phyloP scores from a whole-genome alignment of 2,888 invertebrate genomes.

The Aelia acuminata region DNA sequence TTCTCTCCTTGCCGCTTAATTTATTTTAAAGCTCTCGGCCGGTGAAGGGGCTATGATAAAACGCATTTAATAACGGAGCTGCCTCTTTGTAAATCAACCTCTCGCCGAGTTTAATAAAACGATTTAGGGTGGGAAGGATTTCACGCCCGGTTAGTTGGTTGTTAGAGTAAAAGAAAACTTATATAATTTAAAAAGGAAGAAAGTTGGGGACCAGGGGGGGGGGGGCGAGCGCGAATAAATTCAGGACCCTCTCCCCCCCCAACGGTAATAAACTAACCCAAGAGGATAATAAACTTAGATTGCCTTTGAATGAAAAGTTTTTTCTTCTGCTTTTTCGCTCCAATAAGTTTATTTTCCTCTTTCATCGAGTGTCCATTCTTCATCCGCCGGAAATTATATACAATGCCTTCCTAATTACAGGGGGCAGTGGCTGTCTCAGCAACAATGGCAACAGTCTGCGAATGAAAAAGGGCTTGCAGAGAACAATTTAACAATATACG shows the following conservation, averaged over 20 bases:
- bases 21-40: background rate
- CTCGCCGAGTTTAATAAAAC: constrained; percentile 10
- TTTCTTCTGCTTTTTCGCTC: constrained; percentile 19
- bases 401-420: background rate
- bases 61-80: background rate
- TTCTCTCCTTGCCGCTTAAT: background rate
- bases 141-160: constrained; percentile 26
- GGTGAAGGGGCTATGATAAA: background rate
- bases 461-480: background rate
- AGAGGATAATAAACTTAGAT: constrained; percentile 60
- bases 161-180: constrained; percentile 52
- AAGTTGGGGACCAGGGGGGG: constrained; percentile 24
- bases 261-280: constrained; percentile 54
- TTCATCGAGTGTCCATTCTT: background rate
- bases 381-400: constrained; percentile 1
- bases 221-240: constrained; percentile 12
- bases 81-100: constrained; percentile 18
- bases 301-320: constrained; percentile 57
- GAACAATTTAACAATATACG: too few species aligned
- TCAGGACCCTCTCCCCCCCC: background rate
- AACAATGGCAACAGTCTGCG: background rate
- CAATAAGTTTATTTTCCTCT: constrained; percentile 8
- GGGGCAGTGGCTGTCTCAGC: background rate
- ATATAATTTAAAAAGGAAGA: constrained; percentile 57
- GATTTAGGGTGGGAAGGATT: background rate